Evolutionary conservation across 2,797 vertebrate genomes (phyloP), one percentile per base, ranked within the genome.

Genomic region (Syngnathus rostellatus): DNA sequence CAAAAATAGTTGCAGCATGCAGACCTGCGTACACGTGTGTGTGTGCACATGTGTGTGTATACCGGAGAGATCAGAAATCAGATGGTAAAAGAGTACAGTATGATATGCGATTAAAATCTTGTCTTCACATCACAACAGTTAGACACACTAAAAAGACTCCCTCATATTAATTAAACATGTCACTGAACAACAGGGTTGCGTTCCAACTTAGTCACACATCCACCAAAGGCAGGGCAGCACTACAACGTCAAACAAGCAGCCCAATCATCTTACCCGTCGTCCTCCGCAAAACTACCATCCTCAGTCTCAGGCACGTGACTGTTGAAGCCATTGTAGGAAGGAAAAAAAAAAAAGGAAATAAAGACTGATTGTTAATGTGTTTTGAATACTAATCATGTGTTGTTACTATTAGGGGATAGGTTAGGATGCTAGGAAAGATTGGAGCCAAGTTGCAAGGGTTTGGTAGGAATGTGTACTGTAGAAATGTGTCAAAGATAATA

Each of bases 301-400:
- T 98, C 96, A 83, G 92, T 89, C 76, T 97, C 96, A 72, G 94
- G 93, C 79, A 90, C 88, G 90, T 98, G 95, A 86, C 97, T 99
- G 93, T 89, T 81, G 84, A 80, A 85, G 85, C 78, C 83, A 90
- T 74, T 89, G 83, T 82, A 68, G 63, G 88, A 80, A 81, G 41
- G 23, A 41, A 14, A 40, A 43, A n/a, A 43, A n/a, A 25, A 43
- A 41, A 23, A 37, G 40, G 84, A 84, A 81, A 82, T 77, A 85
- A 83, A 64, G 70, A 40, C 68, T 69, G 73, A 62, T 46, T 6
- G 53, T 74, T 67, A 46, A 73, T 68, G 78, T 61, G 72, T 38
- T 51, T 7, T 5, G 16, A 25, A 62, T 46, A 45, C 8, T 25
- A n/a, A 21, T 41, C 5, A n/a, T 50, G 46, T 37, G 53, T 45